phyloP scores from a whole-genome alignment of 2,888 invertebrate species.

The Calliphora vomitoria region DNA sequence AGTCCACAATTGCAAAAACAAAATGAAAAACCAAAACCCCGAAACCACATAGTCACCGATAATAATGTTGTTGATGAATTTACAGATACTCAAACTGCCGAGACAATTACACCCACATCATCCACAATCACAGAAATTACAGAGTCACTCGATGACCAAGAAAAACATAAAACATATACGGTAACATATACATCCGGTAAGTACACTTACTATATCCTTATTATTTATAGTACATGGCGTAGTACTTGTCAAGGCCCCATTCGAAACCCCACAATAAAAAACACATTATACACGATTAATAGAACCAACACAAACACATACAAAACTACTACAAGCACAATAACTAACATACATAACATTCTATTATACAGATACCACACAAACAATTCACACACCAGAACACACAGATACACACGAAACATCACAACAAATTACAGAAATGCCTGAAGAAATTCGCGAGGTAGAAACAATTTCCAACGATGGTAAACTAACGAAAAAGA shows the following conservation, averaged over 20 bases:
- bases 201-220: slow-evolving; percentile 75
- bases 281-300: slow-evolving; percentile 80
- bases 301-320: slow-evolving; percentile 77
- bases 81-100: slow-evolving; percentile 59
- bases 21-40: slow-evolving; percentile 1
- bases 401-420: slow-evolving; percentile 83
- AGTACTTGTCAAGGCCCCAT: slow-evolving; percentile 79
- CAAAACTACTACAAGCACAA: slow-evolving; percentile 76
- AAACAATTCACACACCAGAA: slow-evolving; percentile 83
- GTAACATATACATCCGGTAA: slow-evolving; percentile 77
- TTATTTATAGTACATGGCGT: slow-evolving; percentile 81
- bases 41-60: neutral
- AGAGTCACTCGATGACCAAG: slow-evolving; percentile 59
- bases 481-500: slow-evolving; percentile 40
- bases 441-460: slow-evolving; percentile 28
- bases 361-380: slow-evolving; percentile 83
- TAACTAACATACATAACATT: slow-evolving; percentile 75
- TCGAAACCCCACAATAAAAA: slow-evolving; percentile 76
- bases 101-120: slow-evolving; percentile 49
- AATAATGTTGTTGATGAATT: slow-evolving; percentile 62
- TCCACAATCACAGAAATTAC: slow-evolving; percentile 60
- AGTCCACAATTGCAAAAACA: slow-evolving; percentile 25
- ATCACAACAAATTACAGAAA: slow-evolving; percentile 67
- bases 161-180: slow-evolving; percentile 71
- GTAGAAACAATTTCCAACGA: slow-evolving; percentile 23